phyloP scores from a whole-genome alignment of 2,797 vertebrate species.

The Enteromius radiatus region DNA sequence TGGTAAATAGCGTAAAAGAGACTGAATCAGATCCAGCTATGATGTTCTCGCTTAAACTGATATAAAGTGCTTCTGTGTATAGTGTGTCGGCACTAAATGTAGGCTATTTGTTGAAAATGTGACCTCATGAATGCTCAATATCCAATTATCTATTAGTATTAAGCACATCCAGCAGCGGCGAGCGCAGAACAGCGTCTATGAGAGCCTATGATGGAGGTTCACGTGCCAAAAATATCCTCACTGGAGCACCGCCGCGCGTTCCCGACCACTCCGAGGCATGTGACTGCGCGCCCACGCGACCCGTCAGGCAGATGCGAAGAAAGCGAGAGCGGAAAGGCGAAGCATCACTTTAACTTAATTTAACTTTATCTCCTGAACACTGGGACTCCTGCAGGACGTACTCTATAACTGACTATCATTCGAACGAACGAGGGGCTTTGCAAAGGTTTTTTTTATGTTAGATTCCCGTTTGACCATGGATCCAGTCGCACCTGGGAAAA shows the following conservation, averaged over 20 bases:
- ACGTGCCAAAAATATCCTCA: slow-evolving; percentile 36
- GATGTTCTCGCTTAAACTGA: not conserved
- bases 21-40: not conserved
- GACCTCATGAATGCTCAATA: not conserved
- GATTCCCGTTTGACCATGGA: slow-evolving; percentile 70
- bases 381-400: not conserved
- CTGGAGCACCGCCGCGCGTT: slow-evolving; percentile 41
- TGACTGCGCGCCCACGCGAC: slow-evolving; percentile 47
- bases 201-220: not conserved
- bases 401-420: not conserved
- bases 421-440: not conserved
- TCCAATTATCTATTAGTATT: not conserved
- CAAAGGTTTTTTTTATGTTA: slow-evolving; percentile 57
- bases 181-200: not conserved
- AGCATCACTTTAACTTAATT: slow-evolving; percentile 45
- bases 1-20: not conserved
- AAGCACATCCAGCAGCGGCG: not conserved
- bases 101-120: not conserved
- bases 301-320: slow-evolving; percentile 4
- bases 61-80: not conserved
- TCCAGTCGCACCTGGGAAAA: slow-evolving; percentile 85
- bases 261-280: slow-evolving; percentile 36
- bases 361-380: slow-evolving; percentile 30
- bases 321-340: slow-evolving; percentile 9
- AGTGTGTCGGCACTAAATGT: not conserved